These are phyloP conservation scores for Aplidium turbinatum DNA, from an alignment of 23 tunicate species.

Conservation along the genomic window DNA sequence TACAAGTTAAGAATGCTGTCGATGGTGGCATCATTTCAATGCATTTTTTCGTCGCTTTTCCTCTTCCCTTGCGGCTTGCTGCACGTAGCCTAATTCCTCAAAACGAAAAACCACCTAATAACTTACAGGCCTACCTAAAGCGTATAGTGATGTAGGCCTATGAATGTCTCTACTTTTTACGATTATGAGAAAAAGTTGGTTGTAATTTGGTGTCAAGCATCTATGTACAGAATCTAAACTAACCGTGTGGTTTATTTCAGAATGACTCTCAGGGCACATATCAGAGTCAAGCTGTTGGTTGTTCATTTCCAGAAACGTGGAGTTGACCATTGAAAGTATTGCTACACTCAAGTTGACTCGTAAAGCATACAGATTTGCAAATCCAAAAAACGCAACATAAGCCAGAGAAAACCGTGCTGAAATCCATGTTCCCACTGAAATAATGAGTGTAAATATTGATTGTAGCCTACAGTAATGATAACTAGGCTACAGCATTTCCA, in stretches of 20 bases:
- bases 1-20: too few relatives aligned
- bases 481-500: too few relatives aligned
- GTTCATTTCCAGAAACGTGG: slow-evolving; percentile 14
- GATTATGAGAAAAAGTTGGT: too few relatives aligned
- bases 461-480: not conserved
- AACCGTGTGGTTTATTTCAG: slow-evolving; percentile 23
- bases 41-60: too few relatives aligned
- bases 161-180: too few relatives aligned
- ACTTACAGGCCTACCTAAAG: too few relatives aligned
- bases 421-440: slow-evolving; percentile 53
- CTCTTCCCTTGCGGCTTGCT: too few relatives aligned
- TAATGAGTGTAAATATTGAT: not conserved
- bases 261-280: slow-evolving; percentile 36
- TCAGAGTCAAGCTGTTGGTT: slow-evolving; percentile 3
- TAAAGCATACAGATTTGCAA: slow-evolving; percentile 67
- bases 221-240: not conserved
- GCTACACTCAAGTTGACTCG: slow-evolving; percentile 89
- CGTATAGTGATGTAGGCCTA: too few relatives aligned
- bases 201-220: too few relatives aligned
- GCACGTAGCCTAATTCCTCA: too few relatives aligned
- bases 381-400: slow-evolving; percentile 71
- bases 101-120: too few relatives aligned
- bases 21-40: too few relatives aligned
- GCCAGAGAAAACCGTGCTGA: slow-evolving; percentile 65
- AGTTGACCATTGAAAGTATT: slow-evolving; percentile 76